Evolutionary conservation across 2,888 invertebrate genomes (phyloP), one percentile per base, ranked within the genome.

Genomic region (Tachina lurida): DNA sequence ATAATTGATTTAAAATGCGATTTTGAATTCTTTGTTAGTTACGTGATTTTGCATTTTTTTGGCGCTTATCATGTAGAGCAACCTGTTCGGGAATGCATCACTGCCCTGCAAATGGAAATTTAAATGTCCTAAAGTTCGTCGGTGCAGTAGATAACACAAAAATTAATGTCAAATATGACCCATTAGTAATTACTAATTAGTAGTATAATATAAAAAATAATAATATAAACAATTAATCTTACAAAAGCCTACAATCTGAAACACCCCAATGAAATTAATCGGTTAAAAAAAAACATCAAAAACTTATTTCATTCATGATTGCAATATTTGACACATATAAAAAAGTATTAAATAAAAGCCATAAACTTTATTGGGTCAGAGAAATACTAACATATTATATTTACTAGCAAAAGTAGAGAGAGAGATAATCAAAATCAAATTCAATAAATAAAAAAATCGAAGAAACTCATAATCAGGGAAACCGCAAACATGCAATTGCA

Each of bases 231-330:
- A 31, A 31, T 31, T n/a, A 52, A 17, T 22, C 10, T 8, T 10
- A 56, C 56, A 22, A 31, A 56, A 56, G 12, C 3, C 13, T 56
- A 22, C 56, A 12, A 54, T 22, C 19, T 7, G 31, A 31, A 56
- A 56, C 10, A 56, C 10, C 4, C 12, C 22, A 19, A 12, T 60
- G 8, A 60, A 39, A 8, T 58, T 45, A 31, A 56, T 65, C 13
- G 56, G 56, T 65, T 31, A 65, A 10, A 41, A 22, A 15, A 22
- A n/a, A n/a, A n/a, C n/a, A 19, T 10, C 2, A 54, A 22, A 31
- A 39, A 15, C 93, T 0, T 22, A 68, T 68, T 77, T 77, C 31
- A 41, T 43, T 41, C n/a, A 60, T 60, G 17, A 62, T 12, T 49
- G 10, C 47, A 68, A 68, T 4, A 85, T 77, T 68, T 82, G 67